Evolutionary conservation across 2,888 invertebrate genomes (phyloP).

Genomic region (Pollenia labialis): DNA sequence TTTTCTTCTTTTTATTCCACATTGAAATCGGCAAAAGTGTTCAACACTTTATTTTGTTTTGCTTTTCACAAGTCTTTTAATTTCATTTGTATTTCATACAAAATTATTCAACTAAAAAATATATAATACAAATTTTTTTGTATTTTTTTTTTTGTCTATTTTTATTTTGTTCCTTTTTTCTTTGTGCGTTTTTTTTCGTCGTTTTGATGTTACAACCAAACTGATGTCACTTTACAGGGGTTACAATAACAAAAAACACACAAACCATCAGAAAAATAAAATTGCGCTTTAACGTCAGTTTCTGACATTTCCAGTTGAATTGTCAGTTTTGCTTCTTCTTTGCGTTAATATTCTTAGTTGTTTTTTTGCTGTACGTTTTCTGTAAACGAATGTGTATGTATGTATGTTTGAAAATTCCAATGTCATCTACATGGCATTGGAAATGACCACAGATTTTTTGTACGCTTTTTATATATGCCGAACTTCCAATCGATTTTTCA

Average conservation of each 20-base stretch:
- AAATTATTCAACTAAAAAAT: slow-evolving; percentile 45
- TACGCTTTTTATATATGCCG: slow-evolving; percentile 64
- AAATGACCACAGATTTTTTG: slow-evolving; percentile 64
- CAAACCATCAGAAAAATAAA: slow-evolving; percentile 60
- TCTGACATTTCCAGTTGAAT: slow-evolving; percentile 62
- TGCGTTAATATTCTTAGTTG: slow-evolving; percentile 48
- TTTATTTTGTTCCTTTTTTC: slow-evolving; percentile 56
- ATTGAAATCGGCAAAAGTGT: slow-evolving; percentile 52
- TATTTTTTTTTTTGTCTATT: slow-evolving; percentile 47
- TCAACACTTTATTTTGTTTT: slow-evolving; percentile 54
- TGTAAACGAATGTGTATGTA: slow-evolving; percentile 37
- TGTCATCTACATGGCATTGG: slow-evolving; percentile 74
- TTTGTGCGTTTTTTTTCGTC: slow-evolving; percentile 21
- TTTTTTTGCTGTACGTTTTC: slow-evolving; percentile 50
- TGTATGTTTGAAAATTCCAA: slow-evolving; percentile 66
- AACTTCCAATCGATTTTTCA: slow-evolving; percentile 83
- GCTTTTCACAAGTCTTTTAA: slow-evolving; percentile 2
- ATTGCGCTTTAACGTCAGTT: slow-evolving; percentile 69
- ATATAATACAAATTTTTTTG: slow-evolving; percentile 30
- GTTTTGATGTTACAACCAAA: slow-evolving; percentile 45
- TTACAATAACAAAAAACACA: slow-evolving; percentile 68
- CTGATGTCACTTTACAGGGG: slow-evolving; percentile 70
- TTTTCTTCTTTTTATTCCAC: slow-evolving; percentile 68
- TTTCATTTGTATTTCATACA: slow-evolving; percentile 42
- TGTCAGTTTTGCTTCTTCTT: slow-evolving; percentile 55